Percentiles rank a stretch among this genome's conserved stretches.
phyloP scores from a whole-genome alignment of 2,888 invertebrate genomes.

The Dermolepida albohirtum region DNA sequence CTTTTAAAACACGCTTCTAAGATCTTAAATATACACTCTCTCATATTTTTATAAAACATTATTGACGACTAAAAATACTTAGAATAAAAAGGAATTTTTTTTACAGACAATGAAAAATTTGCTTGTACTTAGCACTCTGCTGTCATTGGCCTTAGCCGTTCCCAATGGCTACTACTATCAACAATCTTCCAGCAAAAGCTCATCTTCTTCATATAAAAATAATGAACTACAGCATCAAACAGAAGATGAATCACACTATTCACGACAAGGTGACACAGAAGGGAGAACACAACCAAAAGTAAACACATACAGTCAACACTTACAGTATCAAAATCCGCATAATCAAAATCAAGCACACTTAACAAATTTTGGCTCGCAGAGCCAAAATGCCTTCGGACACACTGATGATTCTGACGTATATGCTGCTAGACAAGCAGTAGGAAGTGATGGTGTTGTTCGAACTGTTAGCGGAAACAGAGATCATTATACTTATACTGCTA shows the following conservation, averaged over 20 bases:
- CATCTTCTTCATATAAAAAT: slow-evolving; percentile 60
- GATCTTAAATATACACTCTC: background rate
- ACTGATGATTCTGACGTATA: slow-evolving; percentile 19
- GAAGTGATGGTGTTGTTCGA: slow-evolving; percentile 15
- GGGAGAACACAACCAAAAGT: slow-evolving; percentile 59
- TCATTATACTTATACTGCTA: slow-evolving; percentile 32
- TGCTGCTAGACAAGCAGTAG: slow-evolving; percentile 25
- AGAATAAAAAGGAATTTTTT: background rate
- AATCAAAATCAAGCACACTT: slow-evolving; percentile 8
- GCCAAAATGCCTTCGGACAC: background rate
- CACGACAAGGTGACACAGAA: slow-evolving; percentile 62
- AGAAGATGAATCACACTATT: slow-evolving; percentile 62
- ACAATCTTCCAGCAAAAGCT: slow-evolving; percentile 62
- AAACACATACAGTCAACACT: slow-evolving; percentile 60
- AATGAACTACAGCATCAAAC: slow-evolving; percentile 63
- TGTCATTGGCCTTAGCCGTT: slow-evolving; percentile 44
- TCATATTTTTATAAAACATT: background rate
- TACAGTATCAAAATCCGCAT: slow-evolving; percentile 62
- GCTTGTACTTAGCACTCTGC: slow-evolving; percentile 3
- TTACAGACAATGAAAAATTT: slow-evolving; percentile 19
- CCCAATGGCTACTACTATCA: slow-evolving; percentile 60
- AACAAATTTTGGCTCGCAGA: background rate
- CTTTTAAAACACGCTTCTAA: too few species aligned
- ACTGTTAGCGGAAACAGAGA: slow-evolving; percentile 23
- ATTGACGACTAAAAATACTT: too few species aligned